phyloP scores from a whole-genome alignment of 2,888 invertebrate species.

The Dryobota labecula region DNA sequence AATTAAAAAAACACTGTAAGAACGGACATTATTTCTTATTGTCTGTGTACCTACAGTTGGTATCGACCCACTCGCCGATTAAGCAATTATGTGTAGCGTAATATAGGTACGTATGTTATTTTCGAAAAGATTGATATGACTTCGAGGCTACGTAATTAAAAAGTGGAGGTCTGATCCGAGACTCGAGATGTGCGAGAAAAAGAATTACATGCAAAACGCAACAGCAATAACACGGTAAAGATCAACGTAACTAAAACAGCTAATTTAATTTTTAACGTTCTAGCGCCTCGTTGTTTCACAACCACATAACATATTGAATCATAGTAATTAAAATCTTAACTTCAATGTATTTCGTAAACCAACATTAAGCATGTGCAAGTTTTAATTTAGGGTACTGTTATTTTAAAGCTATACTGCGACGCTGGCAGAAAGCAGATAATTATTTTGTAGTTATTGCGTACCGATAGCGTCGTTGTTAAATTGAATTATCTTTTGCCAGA shows the following conservation, averaged over 20 bases:
- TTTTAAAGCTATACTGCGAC: not conserved
- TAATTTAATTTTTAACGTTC: slow-evolving; percentile 49
- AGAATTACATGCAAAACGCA: slow-evolving; percentile 35
- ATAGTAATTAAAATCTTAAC: slow-evolving; percentile 58
- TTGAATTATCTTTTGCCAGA: not conserved
- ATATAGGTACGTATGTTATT: slow-evolving; percentile 23
- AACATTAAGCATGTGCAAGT: slow-evolving; percentile 19
- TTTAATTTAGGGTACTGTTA: slow-evolving; percentile 4
- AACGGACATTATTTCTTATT: slow-evolving; percentile 68
- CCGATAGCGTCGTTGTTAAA: not conserved
- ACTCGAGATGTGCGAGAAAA: slow-evolving; percentile 22
- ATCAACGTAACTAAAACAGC: slow-evolving; percentile 53
- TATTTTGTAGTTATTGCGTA: not conserved
- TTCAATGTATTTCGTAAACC: slow-evolving; percentile 55
- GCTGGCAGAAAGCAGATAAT: not conserved
- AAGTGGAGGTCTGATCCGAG: slow-evolving; percentile 18
- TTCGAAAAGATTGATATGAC: slow-evolving; percentile 53
- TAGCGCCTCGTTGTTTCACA: slow-evolving; percentile 44
- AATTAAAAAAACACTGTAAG: slow-evolving; percentile 76
- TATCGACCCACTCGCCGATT: slow-evolving; percentile 69
- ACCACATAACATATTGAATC: slow-evolving; percentile 55
- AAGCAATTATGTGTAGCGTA: slow-evolving; percentile 59
- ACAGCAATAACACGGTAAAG: slow-evolving; percentile 40
- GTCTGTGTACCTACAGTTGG: slow-evolving; percentile 45
- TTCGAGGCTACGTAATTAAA: slow-evolving; percentile 54